Evolutionary conservation across 2,888 invertebrate species (phyloP), one percentile per base, ranked within the genome.

Genomic region (Heterodera filipjevi): DNA sequence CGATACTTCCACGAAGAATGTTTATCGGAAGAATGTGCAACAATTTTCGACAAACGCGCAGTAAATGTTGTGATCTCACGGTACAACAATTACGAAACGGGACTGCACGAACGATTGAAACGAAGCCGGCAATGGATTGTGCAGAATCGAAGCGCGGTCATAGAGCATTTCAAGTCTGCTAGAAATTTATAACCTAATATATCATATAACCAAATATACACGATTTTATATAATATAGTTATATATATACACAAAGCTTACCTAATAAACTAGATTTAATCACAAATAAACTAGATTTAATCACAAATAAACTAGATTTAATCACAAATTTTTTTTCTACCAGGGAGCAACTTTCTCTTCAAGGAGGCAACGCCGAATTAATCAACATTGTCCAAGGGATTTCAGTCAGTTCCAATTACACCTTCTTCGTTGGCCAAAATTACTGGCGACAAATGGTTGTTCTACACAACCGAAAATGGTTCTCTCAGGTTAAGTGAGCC

Each of bases 401-500:
- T 59, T 8, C n/a, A 6, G 59, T n/a, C 27, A 5, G 10, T 59
- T 59, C 27, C 3, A 59, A 59, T 6, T 59, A n/a, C 59, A 27
- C n/a, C 5, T 27, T 59, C 59, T 3, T 59, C 6, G 59, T 59
- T 27, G 59, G 59, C n/a, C 1, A 59, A n/a, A n/a, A 59, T 59
- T n/a, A 59, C 59, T 59, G 59, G 59, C 59, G 27, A 3, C 59
- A 59, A n/a, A 22, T n/a, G 27, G 59, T 59, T 6, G 5, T 59
- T n/a, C n/a, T 59, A n/a, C n/a, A 59, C n/a, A 59, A 59, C 59
- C n/a, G 59, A 59, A 59, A 59, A 27, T 59, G 59, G 59, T 27
- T 59, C n/a, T 1, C 59, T 3, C 27, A n/a, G 59, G 59, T 59
- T 3, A 3, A 27, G n/a, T 27, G 12, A 59, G 16, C 8, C 8